Conservation (phyloP, 2,888 invertebrate genomes). For the Amiota minor region DNA sequence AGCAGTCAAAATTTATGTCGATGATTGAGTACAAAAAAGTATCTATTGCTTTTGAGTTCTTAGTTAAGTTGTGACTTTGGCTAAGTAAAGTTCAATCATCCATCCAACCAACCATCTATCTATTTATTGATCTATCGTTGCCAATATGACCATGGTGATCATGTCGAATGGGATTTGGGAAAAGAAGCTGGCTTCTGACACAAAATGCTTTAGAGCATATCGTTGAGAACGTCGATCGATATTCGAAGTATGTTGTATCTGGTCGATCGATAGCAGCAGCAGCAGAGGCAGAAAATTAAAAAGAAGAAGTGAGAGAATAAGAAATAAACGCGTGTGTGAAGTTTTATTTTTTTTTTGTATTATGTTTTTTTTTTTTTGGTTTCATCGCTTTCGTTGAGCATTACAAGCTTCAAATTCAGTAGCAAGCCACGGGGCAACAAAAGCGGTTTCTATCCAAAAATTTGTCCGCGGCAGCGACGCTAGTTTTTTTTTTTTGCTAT, state of each 20-base stretch:
- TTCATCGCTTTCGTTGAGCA: conserved; percentile 12
- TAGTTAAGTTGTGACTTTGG: conserved; percentile 41
- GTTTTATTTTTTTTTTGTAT: not conserved
- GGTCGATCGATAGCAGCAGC: not conserved
- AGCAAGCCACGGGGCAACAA: conserved; percentile 61
- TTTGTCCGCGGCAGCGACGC: not conserved
- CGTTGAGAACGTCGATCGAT: not conserved
- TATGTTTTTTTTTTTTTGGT: not conserved
- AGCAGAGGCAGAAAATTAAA: not conserved
- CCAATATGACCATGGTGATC: too few relatives aligned
- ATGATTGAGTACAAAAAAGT: not conserved
- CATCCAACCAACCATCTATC: too few relatives aligned
- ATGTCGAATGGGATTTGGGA: not conserved
- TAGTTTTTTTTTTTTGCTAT: conserved; percentile 8
- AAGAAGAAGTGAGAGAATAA: not conserved
- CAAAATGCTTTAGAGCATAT: not conserved
- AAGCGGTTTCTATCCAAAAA: conserved; percentile 47
- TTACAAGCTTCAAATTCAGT: conserved; percentile 50
- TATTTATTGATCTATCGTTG: too few relatives aligned
- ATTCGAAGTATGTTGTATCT: too few relatives aligned
- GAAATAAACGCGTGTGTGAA: conserved; percentile 9
- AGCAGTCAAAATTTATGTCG: not conserved
- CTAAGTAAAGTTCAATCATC: conserved; percentile 41
- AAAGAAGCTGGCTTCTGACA: too few relatives aligned
- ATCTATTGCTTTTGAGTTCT: not conserved